A percentile compares a stretch with the other conserved stretches of the same genome.
These are phyloP conservation scores for Aphelenchoides besseyi DNA, from an alignment of 1,140 invertebrate species.

Conservation along the genomic window DNA sequence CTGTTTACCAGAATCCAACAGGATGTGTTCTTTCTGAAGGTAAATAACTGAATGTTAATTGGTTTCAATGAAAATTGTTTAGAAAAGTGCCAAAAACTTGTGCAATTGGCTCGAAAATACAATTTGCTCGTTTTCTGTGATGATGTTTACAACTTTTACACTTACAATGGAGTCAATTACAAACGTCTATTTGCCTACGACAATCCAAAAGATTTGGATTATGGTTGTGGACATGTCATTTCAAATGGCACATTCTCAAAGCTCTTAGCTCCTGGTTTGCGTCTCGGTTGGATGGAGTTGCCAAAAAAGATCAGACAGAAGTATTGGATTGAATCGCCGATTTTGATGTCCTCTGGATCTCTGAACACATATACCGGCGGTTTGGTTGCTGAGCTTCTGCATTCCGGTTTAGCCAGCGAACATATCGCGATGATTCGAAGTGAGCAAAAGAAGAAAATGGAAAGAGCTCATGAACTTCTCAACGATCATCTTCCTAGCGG, in stretches of 20 bases:
- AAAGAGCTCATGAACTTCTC: conserved; percentile 2
- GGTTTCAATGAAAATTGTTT: no score
- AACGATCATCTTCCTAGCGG: not conserved
- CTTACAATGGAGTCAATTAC: conserved; percentile 63
- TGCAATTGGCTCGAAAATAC: conserved; percentile 67
- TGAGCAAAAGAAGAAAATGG: conserved; percentile 33
- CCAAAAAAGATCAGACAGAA: conserved; percentile 48
- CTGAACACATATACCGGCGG: conserved; percentile 35
- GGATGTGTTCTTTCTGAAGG: conserved; percentile 64
- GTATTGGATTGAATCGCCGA: conserved; percentile 28
- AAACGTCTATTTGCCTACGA: conserved; percentile 45
- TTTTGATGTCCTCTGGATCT: conserved; percentile 26
- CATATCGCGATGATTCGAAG: conserved; percentile 25
- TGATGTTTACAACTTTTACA: conserved; percentile 71
- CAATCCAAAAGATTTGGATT: conserved; percentile 49
- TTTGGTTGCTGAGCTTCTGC: conserved; percentile 28
- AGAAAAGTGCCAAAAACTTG: conserved; percentile 64
- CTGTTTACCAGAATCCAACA: conserved; percentile 71
- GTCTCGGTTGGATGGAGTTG: conserved; percentile 71
- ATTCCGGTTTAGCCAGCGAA: conserved; percentile 15
- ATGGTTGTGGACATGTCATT: conserved; percentile 67
- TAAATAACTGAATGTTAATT: no score
- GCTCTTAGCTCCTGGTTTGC: conserved; percentile 69
- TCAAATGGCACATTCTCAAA: conserved; percentile 73
- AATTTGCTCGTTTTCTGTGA: conserved; percentile 69